A percentile compares a stretch with the other conserved stretches of the same genome.
Conservation (phyloP, 2,888 invertebrate genomes). For the Andrena trimmerana region DNA sequence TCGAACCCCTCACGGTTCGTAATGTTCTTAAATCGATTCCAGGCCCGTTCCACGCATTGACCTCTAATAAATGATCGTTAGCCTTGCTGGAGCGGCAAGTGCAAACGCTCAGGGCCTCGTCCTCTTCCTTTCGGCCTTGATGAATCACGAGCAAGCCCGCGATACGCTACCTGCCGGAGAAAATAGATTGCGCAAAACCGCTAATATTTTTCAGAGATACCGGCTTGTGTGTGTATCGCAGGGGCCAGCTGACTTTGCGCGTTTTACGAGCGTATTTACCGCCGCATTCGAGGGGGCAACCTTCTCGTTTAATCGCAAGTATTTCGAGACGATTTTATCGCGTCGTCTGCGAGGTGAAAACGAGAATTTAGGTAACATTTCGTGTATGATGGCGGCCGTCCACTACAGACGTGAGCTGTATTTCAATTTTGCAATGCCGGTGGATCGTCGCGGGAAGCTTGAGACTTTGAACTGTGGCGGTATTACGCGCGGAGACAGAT, state of each 20-base stretch:
- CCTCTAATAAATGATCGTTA: conserved; percentile 40
- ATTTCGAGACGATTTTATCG: conserved; percentile 3
- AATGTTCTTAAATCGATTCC: conserved; percentile 29
- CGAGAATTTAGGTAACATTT: background rate
- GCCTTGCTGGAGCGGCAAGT: conserved; percentile 26
- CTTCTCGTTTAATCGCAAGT: background rate
- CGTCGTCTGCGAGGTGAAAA: background rate
- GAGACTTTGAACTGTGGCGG: no score
- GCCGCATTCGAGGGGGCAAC: background rate
- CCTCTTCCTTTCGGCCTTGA: conserved; percentile 26
- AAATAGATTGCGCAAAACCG: conserved; percentile 38
- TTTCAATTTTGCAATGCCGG: no score
- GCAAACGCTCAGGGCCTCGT: conserved; percentile 32
- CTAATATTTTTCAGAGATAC: conserved; percentile 43
- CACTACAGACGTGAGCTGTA: no score
- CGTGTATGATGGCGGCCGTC: background rate
- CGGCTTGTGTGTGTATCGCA: background rate
- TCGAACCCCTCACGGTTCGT: conserved; percentile 11
- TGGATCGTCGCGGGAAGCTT: no score
- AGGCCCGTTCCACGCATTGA: conserved; percentile 29
- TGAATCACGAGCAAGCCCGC: conserved; percentile 11
- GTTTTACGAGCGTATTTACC: conserved; percentile 18
- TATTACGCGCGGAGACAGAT: no score
- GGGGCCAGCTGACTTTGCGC: background rate
- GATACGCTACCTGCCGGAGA: conserved; percentile 4